phyloP scores from a whole-genome alignment of 2,113 vertebrate species.

The Spilogale gracilis region DNA sequence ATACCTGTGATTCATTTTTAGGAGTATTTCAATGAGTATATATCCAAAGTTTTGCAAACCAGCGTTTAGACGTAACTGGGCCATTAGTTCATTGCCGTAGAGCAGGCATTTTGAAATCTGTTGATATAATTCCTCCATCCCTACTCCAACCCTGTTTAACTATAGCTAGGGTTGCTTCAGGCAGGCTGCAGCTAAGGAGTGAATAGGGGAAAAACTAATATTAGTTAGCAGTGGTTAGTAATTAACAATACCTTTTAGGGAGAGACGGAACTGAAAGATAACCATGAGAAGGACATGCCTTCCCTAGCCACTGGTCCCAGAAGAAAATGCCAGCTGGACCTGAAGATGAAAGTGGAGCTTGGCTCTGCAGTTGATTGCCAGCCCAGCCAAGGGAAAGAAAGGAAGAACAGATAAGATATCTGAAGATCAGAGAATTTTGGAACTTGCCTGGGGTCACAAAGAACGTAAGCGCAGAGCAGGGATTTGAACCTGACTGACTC shows the following conservation, averaged over 20 bases:
- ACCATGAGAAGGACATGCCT: neutral
- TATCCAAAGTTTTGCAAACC: neutral
- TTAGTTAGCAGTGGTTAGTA: neutral
- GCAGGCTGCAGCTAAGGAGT: neutral
- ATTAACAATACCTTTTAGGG: neutral
- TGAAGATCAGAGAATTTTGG: constrained; percentile 43
- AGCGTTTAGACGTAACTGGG: neutral
- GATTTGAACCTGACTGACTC: neutral
- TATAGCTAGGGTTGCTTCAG: neutral
- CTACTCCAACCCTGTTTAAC: neutral
- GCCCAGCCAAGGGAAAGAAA: neutral
- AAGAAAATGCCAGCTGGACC: neutral
- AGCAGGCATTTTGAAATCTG: constrained; percentile 34
- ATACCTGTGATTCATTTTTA: neutral
- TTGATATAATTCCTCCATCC: neutral
- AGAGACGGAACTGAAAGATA: neutral
- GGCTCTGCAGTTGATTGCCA: neutral
- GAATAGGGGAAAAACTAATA: neutral
- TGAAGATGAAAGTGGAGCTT: neutral
- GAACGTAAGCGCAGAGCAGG: neutral
- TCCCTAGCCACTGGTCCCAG: neutral
- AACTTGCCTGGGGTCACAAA: neutral
- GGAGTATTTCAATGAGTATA: constrained; percentile 1
- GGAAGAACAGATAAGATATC: neutral
- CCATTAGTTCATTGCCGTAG: neutral